Base-by-base conservation (phyloP, 2,888 invertebrate genomes). In the Entomobrya proxima region DNA sequence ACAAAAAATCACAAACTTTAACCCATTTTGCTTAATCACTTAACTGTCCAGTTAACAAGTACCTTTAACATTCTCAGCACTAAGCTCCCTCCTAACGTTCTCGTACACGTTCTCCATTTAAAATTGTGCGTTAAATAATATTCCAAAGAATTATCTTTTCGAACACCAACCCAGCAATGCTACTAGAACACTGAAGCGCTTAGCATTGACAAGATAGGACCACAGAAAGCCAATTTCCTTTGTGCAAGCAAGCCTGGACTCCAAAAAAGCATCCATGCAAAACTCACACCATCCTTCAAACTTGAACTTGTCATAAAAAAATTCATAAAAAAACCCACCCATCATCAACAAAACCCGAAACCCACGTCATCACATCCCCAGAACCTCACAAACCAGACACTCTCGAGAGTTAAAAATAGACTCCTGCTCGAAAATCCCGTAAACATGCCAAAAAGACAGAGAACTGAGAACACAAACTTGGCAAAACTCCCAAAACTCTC, bases 61-160 rank as follows among this genome's bases (percentile, higher is more conserved):
- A 88, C 88, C 86, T 84, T 84, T 87, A 11, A 88, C 76, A 32
- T 80, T 82, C 44, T 87, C 84, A 11, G 85, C 47, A 37, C 75
- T 85, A 24, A 87, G 64, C 40, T 88, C 87, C 50, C 86, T 87
- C 64, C 61, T 85, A 15, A 88, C 87, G 58, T 88, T 88, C 80
- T 88, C 88, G 81, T 88, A 88, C 11, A 88, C 80, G 72, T 87
- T 88, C 78, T 88, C 88, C 87, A 88, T 83, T 74, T n/a, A 35
- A 15, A 27, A 61, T 7, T 24, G 24, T 11, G 5, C 40, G 11
- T 40, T 40, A 9, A 40, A 40, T 9, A 40, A 40, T 11, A 9
- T 40, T 9, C 5, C 40, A 9, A 40, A 40, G 11, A 9, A 5
- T 40, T 40, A 11, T n/a, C n/a, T n/a, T n/a, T 40, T 5, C 40